A percentile compares a stretch with the other conserved stretches of the same genome.
These are phyloP conservation scores for Gephyroberyx darwinii DNA, from an alignment of 2,797 vertebrate genomes.

Conservation along the genomic window DNA sequence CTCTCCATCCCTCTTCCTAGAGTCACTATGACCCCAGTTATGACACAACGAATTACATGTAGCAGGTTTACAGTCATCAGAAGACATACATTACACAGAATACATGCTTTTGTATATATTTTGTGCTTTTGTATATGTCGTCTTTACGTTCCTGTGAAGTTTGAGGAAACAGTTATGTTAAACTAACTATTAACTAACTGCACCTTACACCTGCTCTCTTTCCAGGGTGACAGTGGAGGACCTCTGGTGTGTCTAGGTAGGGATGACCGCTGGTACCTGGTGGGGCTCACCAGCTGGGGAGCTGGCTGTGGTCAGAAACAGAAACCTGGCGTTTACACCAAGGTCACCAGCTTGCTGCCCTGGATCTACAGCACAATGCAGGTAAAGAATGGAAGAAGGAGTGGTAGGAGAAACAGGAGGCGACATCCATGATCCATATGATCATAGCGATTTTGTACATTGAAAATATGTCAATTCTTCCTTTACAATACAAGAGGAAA, in stretches of 20 bases:
- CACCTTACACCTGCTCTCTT: neutral
- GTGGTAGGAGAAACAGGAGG: neutral
- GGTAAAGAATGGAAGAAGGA: slow-evolving; percentile 74
- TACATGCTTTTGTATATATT: neutral
- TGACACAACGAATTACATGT: slow-evolving; percentile 4
- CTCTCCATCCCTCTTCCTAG: neutral
- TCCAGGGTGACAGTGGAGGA: slow-evolving; percentile 93
- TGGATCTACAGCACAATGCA: slow-evolving; percentile 92
- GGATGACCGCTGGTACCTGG: slow-evolving; percentile 82
- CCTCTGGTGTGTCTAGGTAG: slow-evolving; percentile 87
- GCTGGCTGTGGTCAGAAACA: slow-evolving; percentile 85
- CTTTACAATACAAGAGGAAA: neutral
- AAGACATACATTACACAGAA: neutral
- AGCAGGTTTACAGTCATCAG: neutral
- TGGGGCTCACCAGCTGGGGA: slow-evolving; percentile 94
- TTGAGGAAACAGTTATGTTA: neutral
- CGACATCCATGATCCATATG: neutral
- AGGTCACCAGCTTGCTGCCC: slow-evolving; percentile 81
- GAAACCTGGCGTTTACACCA: slow-evolving; percentile 90
- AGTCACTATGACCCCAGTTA: too few species aligned
- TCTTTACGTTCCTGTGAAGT: neutral
- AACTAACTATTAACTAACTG: neutral
- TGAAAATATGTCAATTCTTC: neutral
- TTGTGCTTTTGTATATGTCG: neutral
- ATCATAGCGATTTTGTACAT: neutral